Percentiles rank a stretch among this genome's conserved stretches.
Conservation (phyloP, 2,888 invertebrate species). For the Linyphia triangularis region DNA sequence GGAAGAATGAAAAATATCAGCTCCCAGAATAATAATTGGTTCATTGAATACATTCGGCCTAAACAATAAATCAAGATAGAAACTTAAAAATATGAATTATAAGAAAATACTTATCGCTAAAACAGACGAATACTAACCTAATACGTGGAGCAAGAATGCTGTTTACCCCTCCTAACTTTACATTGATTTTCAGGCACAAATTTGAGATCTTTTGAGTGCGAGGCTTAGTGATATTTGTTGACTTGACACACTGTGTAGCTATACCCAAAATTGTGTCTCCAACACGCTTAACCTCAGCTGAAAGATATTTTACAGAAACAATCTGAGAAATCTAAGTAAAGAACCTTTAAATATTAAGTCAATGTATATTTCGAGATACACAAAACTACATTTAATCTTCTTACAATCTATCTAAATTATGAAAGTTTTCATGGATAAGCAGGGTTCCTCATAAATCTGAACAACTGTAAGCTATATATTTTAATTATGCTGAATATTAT, state of each 20-base stretch:
- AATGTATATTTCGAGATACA: background rate
- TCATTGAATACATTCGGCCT: conserved; percentile 93
- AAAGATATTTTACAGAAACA: background rate
- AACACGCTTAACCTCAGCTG: conserved; percentile 98
- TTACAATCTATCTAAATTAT: too few relatives aligned
- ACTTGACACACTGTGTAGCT: conserved; percentile 99
- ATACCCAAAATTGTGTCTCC: conserved; percentile 99
- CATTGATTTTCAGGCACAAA: conserved; percentile 99
- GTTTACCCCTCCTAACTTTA: conserved; percentile 99
- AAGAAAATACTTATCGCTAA: background rate
- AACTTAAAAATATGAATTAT: background rate
- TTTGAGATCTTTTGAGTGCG: conserved; percentile 99
- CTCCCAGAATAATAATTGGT: conserved; percentile 99
- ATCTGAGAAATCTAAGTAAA: too few relatives aligned
- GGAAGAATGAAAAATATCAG: conserved; percentile 99
- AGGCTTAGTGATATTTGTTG: conserved; percentile 99
- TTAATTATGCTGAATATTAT: too few relatives aligned
- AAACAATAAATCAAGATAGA: conserved; percentile 72
- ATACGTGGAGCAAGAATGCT: conserved; percentile 98
- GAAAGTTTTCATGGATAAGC: too few relatives aligned
- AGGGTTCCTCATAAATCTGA: too few relatives aligned
- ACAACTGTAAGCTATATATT: too few relatives aligned
- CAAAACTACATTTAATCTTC: too few relatives aligned
- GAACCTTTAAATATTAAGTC: background rate
- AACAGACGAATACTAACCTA: conserved; percentile 82